Evolutionary conservation across 2,888 invertebrate genomes (phyloP).

Genomic region (Platycheirus albimanus): DNA sequence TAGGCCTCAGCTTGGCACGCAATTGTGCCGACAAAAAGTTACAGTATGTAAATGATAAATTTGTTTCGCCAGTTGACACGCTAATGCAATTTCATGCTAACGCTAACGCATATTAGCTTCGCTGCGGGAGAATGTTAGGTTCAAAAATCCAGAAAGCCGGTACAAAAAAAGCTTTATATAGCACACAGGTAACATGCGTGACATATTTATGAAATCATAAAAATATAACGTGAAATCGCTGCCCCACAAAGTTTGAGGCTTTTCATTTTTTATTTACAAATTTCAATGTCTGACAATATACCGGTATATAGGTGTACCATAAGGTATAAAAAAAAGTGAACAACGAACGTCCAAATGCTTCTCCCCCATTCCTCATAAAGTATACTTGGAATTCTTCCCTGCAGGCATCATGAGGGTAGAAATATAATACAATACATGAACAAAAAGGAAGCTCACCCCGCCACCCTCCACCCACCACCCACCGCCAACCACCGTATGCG

Average conservation of each 20-base stretch:
- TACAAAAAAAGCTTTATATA: conserved; percentile 10
- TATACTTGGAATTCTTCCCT: neutral
- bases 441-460: conserved; percentile 31
- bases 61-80: conserved; percentile 67
- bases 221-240: conserved; percentile 57
- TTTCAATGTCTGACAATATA: conserved; percentile 52
- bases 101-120: conserved; percentile 63
- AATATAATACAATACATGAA: conserved; percentile 33
- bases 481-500: too few relatives aligned
- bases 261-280: conserved; percentile 56
- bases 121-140: conserved; percentile 27
- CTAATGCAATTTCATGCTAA: conserved; percentile 71
- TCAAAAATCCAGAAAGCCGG: conserved; percentile 14
- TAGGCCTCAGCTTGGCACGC: conserved; percentile 55
- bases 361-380: too few relatives aligned
- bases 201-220: conserved; percentile 56
- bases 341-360: conserved; percentile 46
- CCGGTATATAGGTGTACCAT: neutral
- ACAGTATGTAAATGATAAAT: conserved; percentile 66
- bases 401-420: conserved; percentile 16
- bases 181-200: conserved; percentile 44
- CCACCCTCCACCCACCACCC: neutral
- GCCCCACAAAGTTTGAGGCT: conserved; percentile 43
- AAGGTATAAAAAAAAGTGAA: conserved; percentile 21
- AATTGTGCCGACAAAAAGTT: conserved; percentile 40